Evolutionary conservation across 2,113 vertebrate genomes (phyloP).

Genomic region (Cephalopholis sonnerati): DNA sequence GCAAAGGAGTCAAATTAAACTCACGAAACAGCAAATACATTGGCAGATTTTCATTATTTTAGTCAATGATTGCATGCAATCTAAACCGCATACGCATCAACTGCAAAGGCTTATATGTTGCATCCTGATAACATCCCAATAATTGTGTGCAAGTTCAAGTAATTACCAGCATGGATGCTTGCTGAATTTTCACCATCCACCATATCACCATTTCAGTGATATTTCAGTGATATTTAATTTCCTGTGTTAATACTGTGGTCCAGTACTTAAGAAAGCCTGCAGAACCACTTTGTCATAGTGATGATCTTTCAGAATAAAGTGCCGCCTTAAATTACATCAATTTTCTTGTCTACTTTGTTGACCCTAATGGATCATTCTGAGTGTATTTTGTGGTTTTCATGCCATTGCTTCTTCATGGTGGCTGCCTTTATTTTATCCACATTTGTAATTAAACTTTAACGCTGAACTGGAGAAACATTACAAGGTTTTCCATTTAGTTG

Average conservation of each 20-base stretch:
- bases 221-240: constrained; percentile 24
- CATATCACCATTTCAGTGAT: constrained; percentile 8
- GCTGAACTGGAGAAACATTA: constrained; percentile 44
- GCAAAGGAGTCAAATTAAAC: neutral
- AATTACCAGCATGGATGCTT: neutral
- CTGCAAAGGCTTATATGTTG: neutral
- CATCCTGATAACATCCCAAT: neutral
- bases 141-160: neutral
- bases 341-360: constrained; percentile 41
- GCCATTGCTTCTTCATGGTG: constrained; percentile 35
- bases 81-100: neutral
- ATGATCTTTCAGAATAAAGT: constrained; percentile 36
- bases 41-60: neutral
- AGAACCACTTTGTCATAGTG: constrained; percentile 12
- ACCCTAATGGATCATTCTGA: constrained; percentile 29
- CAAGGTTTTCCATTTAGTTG: constrained; percentile 46
- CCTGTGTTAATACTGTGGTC: neutral
- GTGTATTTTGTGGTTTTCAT: constrained; percentile 28
- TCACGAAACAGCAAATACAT: neutral
- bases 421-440: constrained; percentile 56
- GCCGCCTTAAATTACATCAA: constrained; percentile 36
- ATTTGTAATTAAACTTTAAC: constrained; percentile 63
- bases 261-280: constrained; percentile 3
- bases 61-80: neutral
- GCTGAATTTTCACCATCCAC: neutral